phyloP scores from a whole-genome alignment of 2,888 invertebrate species.

The Thymelicus acteon region DNA sequence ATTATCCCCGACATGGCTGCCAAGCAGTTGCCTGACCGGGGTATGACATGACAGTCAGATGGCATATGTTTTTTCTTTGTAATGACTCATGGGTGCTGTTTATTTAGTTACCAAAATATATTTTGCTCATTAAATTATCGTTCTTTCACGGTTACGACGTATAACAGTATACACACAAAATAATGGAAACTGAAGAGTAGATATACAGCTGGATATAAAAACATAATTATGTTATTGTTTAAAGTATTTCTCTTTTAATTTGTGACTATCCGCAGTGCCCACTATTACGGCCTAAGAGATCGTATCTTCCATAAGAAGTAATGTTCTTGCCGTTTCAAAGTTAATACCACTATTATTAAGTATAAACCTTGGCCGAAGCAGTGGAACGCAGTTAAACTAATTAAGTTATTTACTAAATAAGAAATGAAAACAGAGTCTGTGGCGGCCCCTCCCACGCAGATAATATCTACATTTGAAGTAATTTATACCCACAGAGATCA shows the following conservation, averaged over 20 bases:
- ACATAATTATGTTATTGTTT: not conserved
- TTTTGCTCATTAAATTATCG: not conserved
- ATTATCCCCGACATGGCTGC: not conserved
- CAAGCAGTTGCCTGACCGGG: not conserved
- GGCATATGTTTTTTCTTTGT: not conserved
- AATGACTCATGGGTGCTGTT: not conserved
- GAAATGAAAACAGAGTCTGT: slow-evolving; percentile 6
- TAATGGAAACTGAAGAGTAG: too few species aligned
- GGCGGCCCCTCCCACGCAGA: slow-evolving; percentile 2
- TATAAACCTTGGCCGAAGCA: slow-evolving; percentile 6
- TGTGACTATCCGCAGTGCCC: not conserved
- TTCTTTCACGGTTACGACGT: not conserved
- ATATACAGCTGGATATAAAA: not conserved
- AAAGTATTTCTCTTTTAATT: not conserved
- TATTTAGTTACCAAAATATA: not conserved
- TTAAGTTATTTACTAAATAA: slow-evolving; percentile 19
- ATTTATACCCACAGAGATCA: not conserved
- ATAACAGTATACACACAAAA: not conserved
- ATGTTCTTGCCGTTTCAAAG: not conserved
- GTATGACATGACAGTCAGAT: not conserved
- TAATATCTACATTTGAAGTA: slow-evolving; percentile 19
- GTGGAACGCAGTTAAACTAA: slow-evolving; percentile 17
- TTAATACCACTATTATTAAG: slow-evolving; percentile 11
- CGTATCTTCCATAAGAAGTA: not conserved
- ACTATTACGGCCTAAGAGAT: slow-evolving; percentile 2